These are phyloP conservation scores for Brienomyrus brachyistius DNA, from an alignment of 2,113 vertebrate genomes.

Conservation along the genomic window DNA sequence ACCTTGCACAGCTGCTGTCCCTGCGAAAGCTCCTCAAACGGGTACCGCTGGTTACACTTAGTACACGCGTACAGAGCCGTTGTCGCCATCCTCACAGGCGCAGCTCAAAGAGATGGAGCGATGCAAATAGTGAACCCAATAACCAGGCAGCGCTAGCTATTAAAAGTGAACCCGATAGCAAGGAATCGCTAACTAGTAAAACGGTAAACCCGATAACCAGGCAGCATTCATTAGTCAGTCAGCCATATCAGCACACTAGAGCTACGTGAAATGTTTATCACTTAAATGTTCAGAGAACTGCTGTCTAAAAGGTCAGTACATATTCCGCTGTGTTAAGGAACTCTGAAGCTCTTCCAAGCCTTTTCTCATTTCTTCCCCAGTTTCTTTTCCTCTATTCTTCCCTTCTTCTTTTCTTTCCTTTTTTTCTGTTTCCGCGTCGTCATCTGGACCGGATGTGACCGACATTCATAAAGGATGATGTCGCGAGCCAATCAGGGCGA, in stretches of 20 bases:
- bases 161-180: not conserved
- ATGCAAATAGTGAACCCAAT: not conserved
- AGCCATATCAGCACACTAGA: not conserved
- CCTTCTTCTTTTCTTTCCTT: conserved; percentile 9
- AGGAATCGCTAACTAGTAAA: not conserved
- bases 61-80: conserved; percentile 93
- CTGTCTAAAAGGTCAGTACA: not conserved
- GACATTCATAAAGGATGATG: not conserved
- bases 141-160: not conserved
- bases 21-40: conserved; percentile 95
- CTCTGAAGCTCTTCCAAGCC: not conserved
- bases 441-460: conserved; percentile 10
- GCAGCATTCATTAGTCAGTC: not conserved
- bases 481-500: not conserved
- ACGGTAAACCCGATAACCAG: not conserved
- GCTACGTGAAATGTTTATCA: not conserved
- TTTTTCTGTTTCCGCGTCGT: conserved; percentile 21
- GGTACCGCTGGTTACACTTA: conserved; percentile 94
- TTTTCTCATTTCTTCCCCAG: not conserved
- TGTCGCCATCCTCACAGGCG: conserved; percentile 68
- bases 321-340: not conserved
- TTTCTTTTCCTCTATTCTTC: conserved; percentile 15
- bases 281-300: not conserved
- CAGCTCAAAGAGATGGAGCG: conserved; percentile 15
- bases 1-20: conserved; percentile 97